phyloP scores from a whole-genome alignment of 2,888 invertebrate genomes.

The Caradrina clavipalpis region DNA sequence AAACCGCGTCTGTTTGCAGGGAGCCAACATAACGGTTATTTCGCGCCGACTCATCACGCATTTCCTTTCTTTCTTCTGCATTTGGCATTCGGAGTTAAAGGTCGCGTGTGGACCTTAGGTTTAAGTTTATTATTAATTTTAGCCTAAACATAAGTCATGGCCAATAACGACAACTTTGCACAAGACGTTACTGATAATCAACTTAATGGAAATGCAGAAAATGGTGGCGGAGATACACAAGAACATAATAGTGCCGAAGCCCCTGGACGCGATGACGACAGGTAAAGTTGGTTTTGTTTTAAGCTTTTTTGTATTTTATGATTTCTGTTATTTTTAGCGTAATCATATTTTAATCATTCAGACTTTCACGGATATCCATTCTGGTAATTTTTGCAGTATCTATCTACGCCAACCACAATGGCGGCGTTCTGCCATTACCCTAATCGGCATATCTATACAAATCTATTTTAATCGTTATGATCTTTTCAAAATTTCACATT shows the following conservation, averaged over 20 bases:
- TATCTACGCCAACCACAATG: slow-evolving; percentile 81
- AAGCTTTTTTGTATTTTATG: slow-evolving; percentile 24
- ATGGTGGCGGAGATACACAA: slow-evolving; percentile 93
- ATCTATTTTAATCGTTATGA: slow-evolving; percentile 84
- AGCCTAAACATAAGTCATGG: slow-evolving; percentile 92
- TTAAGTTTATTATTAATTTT: slow-evolving; percentile 88
- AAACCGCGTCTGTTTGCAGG: slow-evolving; percentile 72
- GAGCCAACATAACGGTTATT: slow-evolving; percentile 77
- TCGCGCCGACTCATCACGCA: slow-evolving; percentile 83
- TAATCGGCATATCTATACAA: slow-evolving; percentile 77
- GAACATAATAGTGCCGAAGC: slow-evolving; percentile 94
- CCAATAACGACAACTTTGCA: slow-evolving; percentile 95
- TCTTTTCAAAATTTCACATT: slow-evolving; percentile 87
- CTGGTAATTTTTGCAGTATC: slow-evolving; percentile 77
- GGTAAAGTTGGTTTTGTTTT: slow-evolving; percentile 87
- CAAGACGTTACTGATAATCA: slow-evolving; percentile 94
- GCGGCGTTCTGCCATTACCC: slow-evolving; percentile 86
- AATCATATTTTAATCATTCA: slow-evolving; percentile 51
- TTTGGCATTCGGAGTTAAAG: slow-evolving; percentile 89
- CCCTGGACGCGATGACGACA: slow-evolving; percentile 95
- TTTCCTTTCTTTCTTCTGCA: slow-evolving; percentile 88
- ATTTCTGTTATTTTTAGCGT: slow-evolving; percentile 42
- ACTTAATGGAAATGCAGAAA: slow-evolving; percentile 91
- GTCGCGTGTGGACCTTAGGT: slow-evolving; percentile 88
- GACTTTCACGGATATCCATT: slow-evolving; percentile 63